Evolutionary conservation across 2,888 invertebrate genomes (phyloP).

Genomic region (Anaspis maculata): DNA sequence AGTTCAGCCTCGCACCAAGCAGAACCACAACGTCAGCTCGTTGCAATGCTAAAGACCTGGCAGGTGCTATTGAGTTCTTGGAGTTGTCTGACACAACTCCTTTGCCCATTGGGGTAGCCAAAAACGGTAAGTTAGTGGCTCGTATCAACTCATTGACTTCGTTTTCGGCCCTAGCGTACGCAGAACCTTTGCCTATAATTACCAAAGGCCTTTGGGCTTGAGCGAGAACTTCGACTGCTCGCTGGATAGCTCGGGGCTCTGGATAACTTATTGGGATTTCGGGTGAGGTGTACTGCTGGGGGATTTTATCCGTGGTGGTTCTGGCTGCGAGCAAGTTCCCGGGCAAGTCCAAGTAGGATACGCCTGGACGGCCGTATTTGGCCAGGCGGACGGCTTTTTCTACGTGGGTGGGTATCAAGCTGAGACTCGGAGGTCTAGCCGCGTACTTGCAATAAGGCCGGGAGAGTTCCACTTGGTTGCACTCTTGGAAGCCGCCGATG

Average conservation of each 20-base stretch:
- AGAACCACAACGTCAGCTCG: slow-evolving; percentile 78
- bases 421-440: slow-evolving; percentile 74
- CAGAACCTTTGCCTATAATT: slow-evolving; percentile 70
- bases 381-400: slow-evolving; percentile 84
- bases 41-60: slow-evolving; percentile 70
- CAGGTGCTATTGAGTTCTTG: slow-evolving; percentile 70
- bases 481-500: slow-evolving; percentile 84
- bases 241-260: slow-evolving; percentile 56
- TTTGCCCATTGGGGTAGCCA: slow-evolving; percentile 94
- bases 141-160: slow-evolving; percentile 62
- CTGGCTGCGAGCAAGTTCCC: slow-evolving; percentile 65
- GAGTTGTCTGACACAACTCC: slow-evolving; percentile 69
- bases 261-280: slow-evolving; percentile 64
- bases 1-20: slow-evolving; percentile 82
- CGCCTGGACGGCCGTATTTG: slow-evolving; percentile 83
- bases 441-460: slow-evolving; percentile 89
- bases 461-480: slow-evolving; percentile 60
- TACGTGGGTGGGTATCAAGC: slow-evolving; percentile 79
- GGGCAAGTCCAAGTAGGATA: slow-evolving; percentile 84
- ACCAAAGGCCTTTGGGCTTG: slow-evolving; percentile 76
- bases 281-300: slow-evolving; percentile 47
- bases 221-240: slow-evolving; percentile 60
- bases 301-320: slow-evolving; percentile 29
- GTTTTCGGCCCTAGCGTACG: slow-evolving; percentile 68
- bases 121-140: slow-evolving; percentile 71